Evolutionary conservation across 2,797 vertebrate species (phyloP).

Genomic region (Sebastes trivittatus): DNA sequence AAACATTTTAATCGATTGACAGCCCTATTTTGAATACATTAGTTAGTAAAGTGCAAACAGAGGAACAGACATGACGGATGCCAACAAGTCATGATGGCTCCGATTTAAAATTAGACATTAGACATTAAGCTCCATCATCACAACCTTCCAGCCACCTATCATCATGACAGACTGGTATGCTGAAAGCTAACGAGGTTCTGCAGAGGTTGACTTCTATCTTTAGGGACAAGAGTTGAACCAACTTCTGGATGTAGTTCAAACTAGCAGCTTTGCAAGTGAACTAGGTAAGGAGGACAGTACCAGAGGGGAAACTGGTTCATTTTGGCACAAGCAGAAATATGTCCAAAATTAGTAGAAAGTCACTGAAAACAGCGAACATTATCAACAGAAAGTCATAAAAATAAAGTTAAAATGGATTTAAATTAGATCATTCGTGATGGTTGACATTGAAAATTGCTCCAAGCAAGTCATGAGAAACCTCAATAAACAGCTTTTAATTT

Average conservation of each 20-base stretch:
- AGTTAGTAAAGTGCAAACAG: neutral
- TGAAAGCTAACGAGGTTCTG: neutral
- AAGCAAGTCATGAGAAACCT: neutral
- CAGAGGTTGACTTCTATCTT: neutral
- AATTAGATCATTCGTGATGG: neutral
- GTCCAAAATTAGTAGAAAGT: slow-evolving; percentile 26
- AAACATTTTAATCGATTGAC: too few species aligned
- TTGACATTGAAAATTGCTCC: neutral
- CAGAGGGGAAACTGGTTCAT: slow-evolving; percentile 35
- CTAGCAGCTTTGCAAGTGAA: neutral
- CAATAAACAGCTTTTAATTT: neutral
- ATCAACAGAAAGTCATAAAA: neutral
- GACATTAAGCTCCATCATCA: neutral
- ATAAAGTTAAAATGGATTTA: neutral
- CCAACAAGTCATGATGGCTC: neutral
- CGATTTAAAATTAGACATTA: neutral
- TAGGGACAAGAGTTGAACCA: neutral
- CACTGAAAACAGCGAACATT: neutral
- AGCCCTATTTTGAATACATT: neutral
- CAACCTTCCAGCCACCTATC: neutral
- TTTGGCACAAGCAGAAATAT: slow-evolving; percentile 16
- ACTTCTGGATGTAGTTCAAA: neutral
- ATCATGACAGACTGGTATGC: neutral
- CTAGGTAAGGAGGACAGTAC: slow-evolving; percentile 54
- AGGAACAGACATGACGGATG: neutral